Evolutionary conservation across 2,113 vertebrate species (phyloP), one percentile per base, ranked within the genome.

Genomic region (Takifugu bimaculatus): DNA sequence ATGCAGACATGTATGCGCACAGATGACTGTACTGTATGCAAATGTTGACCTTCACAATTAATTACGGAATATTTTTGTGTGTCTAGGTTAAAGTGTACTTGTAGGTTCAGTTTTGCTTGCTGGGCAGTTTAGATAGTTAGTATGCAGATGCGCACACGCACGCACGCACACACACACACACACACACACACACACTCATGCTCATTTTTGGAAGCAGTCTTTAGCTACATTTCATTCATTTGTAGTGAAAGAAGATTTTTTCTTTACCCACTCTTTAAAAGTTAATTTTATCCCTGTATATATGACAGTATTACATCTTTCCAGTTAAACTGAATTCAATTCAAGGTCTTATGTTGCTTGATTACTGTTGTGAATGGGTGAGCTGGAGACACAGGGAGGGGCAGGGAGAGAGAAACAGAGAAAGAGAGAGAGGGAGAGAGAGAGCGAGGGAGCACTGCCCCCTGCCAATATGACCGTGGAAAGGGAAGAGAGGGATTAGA

Each of bases 31-130:
- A 79, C 66, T 51, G 2, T 75, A 87, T 88, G 87, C 64, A 77
- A 87, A 85, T 84, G 32, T 66, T 82, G 81, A 87, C 85, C 79
- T 87, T 87, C 76, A 68, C 57, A 64, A 76, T 80, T 75, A 73
- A 75, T 72, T 70, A 25, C 45, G 14, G 35, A 47, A 39, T 39
- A 39, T 73, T 15, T 53, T 65, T 57, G 32, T n/a, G 49, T 65
- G 60, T 71, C 62, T 72, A 49, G 53, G 50, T 44, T 48, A 63
- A 35, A 65, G 43, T 32, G 28, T 62, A 54, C 66, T 42, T 26
- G 60, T 42, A 14, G 25, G 39, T n/a, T 26, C 10, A 50, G 52
- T 27, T 58, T 52, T 48, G 48, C 52, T 57, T 63, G 13, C 44
- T 11, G 12, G 28, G 2, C 58, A 66, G 60, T 65, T 48, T 58